Evolutionary conservation across 2,113 vertebrate species (phyloP), one percentile per base, ranked within the genome.

Genomic region (Amphilophus citrinellus): DNA sequence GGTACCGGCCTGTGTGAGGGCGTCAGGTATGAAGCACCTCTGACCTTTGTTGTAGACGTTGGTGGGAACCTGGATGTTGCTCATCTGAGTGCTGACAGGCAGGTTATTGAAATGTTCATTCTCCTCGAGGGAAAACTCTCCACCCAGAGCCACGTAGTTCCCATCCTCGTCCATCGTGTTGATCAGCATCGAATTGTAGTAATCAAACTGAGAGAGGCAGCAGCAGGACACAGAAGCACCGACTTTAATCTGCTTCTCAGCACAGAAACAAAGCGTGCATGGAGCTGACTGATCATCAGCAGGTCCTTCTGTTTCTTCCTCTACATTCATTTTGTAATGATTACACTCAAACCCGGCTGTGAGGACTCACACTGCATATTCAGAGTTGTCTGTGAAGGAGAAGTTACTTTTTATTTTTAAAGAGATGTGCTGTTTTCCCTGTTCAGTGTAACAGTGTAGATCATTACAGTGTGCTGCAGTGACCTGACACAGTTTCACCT

Each of bases 31-130:
- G 24, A 6, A 61, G 35, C n/a, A 30, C 37, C 10, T 32, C 79
- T 77, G 89, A 99, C 98, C 98, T 98, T 97, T 98, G 95, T 99
- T 99, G 95, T 98, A 99, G 89, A 99, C 98, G 0, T 99, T 99
- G 79, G 98, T 99, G 63, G 98, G 98, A 47, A 99, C 88, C 93
- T 99, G 98, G 88, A 99, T 97, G 60, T 96, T 95, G 76, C 98
- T 99, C 92, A 95, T 95, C 39, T 96, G 96, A 1, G 97, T 98
- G 90, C 99, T 99, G 89, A 99, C 98, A n/a, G 62, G 86, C 83
- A 98, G 90, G 62, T 97, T 97, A 93, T 97, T 98, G 92, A 99
- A 99, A 92, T 99, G 98, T 1, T 98, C 96, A 0, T 99, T 98
- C 78, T 97, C 93, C 86, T 99, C 97, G 24, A 99, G 94, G 7